Evolutionary conservation across 2,888 invertebrate species (phyloP), one percentile per base, ranked within the genome.

Genomic region (Ernsta delagoae): DNA sequence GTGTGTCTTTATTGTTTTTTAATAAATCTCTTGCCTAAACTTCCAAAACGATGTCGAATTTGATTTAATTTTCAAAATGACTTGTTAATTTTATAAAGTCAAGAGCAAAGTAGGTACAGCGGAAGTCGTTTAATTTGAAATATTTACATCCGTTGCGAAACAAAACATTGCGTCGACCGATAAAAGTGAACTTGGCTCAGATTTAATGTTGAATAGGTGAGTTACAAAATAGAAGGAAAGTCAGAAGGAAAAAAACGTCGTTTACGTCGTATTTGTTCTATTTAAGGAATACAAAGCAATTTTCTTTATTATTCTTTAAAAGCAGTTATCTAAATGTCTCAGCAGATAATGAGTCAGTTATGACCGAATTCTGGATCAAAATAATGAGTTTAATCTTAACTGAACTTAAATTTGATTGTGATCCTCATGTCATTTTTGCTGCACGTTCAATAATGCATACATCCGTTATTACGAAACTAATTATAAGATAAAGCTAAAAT

Each of bases 51-150:
- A 36, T 36, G 36, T 36, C 5, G 36, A 36, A 36, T 36, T 36
- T 36, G 36, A 36, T 39, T 39, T 39, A 39, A 39, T 39, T 6
- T 6, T 8, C 39, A 11, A 53, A 50, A 45, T 8, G 36, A 12
- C 45, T 39, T 62, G 24, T 62, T 63, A 31, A 54, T 43, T 54
- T 63, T 11, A 1, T 54, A 54, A 66, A 66, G 53, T 60, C 66
- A 66, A 66, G 66, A 53, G 60, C 57, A 65, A 8, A 31, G 16
- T 16, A 16, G 16, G 16, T 43, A 54, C 54, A 61, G 31, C 48
- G 67, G 61, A 62, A 68, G 61, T 68, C 61, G 56, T 56, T 62
- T 48, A 68, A 39, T 34, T 5, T 56, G 56, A 56, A 56, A 67
- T 36, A 56, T 39, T 45, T 39, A 67, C 67, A 48, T 67, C 67